Conservation (phyloP, 2,797 vertebrate genomes). For the Darevskia nairensis region DNA sequence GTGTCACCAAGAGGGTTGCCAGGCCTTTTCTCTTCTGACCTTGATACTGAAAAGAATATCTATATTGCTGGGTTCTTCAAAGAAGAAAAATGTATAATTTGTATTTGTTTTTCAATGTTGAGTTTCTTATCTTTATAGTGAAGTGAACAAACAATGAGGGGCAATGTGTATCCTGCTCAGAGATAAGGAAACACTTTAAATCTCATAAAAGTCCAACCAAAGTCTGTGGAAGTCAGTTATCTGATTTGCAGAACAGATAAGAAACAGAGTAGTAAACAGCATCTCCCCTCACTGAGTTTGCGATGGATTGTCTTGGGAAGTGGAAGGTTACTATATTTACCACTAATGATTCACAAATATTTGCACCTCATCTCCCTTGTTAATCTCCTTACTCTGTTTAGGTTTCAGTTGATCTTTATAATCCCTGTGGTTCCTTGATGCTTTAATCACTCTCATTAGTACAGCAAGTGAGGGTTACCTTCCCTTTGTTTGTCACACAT, state of each 20-base stretch:
- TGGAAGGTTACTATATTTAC: neutral
- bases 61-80: no score
- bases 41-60: no score
- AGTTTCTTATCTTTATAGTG: no score
- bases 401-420: neutral
- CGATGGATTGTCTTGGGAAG: slow-evolving; percentile 11
- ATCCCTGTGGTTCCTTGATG: neutral
- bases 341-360: slow-evolving; percentile 23
- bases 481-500: slow-evolving; percentile 26
- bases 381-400: neutral
- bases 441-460: neutral
- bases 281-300: neutral
- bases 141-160: neutral
- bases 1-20: no score
- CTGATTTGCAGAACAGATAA: neutral
- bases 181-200: neutral
- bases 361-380: slow-evolving; percentile 2
- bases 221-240: neutral
- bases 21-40: no score
- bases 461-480: slow-evolving; percentile 5
- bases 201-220: neutral
- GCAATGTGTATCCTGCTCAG: neutral
- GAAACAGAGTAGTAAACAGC: neutral
- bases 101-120: no score
- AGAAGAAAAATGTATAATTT: no score